Percentiles rank a stretch among this genome's conserved stretches.
Conservation (phyloP, 2,113 vertebrate species). For the Pseudolaguvia tuberculata region DNA sequence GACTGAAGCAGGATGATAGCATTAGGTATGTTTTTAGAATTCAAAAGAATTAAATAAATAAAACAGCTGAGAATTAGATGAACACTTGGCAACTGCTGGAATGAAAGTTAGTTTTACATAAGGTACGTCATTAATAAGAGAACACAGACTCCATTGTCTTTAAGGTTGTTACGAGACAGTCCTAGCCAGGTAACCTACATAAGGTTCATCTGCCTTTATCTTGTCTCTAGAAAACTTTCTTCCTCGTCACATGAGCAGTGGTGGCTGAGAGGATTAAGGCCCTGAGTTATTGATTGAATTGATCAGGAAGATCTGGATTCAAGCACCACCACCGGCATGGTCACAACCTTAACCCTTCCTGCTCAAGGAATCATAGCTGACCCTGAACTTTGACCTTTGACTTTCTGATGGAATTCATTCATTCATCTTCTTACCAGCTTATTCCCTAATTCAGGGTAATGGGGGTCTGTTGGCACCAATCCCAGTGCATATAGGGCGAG, state of each 20-base stretch:
- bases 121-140: neutral
- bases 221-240: neutral
- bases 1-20: neutral
- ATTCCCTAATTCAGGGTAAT: no score
- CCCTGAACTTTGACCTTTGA: no score
- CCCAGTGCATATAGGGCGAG: no score
- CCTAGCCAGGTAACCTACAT: neutral
- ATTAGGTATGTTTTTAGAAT: conserved; percentile 28
- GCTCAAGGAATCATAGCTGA: no score
- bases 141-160: neutral
- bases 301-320: no score
- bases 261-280: no score
- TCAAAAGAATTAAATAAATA: neutral
- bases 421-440: no score
- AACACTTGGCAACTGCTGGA: neutral
- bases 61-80: neutral
- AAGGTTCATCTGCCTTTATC: conserved; percentile 1
- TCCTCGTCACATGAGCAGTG: neutral
- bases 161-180: neutral
- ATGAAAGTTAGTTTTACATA: neutral
- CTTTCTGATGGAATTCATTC: no score
- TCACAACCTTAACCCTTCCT: no score
- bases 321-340: no score
- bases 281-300: no score
- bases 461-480: no score